These are phyloP conservation scores for Pantherophis vulpinus DNA, from an alignment of 2,797 vertebrate genomes.

Conservation along the genomic window DNA sequence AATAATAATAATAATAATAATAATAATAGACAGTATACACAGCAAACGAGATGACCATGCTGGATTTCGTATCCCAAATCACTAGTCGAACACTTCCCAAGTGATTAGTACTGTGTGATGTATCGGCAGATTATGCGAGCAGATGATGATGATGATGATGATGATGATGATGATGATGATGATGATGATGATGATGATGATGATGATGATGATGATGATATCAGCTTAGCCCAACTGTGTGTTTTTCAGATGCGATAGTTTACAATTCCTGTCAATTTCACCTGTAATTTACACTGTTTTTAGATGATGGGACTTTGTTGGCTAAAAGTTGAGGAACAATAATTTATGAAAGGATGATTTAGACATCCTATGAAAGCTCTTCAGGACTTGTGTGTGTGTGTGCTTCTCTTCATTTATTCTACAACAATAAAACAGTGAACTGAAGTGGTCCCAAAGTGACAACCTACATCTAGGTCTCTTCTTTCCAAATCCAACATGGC, in stretches of 20 bases:
- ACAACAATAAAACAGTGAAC: neutral
- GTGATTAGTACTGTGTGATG: no score
- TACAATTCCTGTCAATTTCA: neutral
- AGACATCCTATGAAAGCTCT: neutral
- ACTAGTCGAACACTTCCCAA: no score
- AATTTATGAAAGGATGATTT: neutral
- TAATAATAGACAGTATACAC: no score
- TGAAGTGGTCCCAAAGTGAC: neutral
- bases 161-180: no score
- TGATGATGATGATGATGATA: neutral
- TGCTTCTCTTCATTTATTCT: neutral
- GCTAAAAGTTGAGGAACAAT: neutral
- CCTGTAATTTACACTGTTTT: neutral
- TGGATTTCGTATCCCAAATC: no score
- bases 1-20: no score
- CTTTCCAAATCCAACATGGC: neutral
- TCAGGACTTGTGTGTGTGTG: neutral
- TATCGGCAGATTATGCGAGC: no score
- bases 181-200: no score
- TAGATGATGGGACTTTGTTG: neutral
- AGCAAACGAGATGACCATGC: no score
- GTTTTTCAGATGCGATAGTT: neutral
- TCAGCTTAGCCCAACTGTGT: neutral
- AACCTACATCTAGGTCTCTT: neutral
- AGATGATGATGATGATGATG: no score